Evolutionary conservation across 1,140 invertebrate species (phyloP).

Genomic region (Ceratosolen solmsi): DNA sequence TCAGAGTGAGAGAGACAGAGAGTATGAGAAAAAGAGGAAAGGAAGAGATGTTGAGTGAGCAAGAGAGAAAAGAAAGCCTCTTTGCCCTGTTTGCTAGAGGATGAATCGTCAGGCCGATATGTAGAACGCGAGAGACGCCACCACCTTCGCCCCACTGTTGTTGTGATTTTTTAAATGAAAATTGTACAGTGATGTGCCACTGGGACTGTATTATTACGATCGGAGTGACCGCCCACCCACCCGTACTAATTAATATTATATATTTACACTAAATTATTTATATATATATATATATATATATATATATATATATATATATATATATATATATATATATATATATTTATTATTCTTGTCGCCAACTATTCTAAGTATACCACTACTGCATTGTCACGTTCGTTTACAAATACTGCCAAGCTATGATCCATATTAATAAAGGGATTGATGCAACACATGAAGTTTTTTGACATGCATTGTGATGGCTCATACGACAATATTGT

Average conservation of each 20-base stretch:
- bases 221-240: constrained; percentile 73
- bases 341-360: constrained; percentile 35
- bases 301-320: not conserved
- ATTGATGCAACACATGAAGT: constrained; percentile 63
- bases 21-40: constrained; percentile 6
- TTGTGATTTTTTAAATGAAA: constrained; percentile 65
- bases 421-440: constrained; percentile 51
- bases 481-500: constrained; percentile 60
- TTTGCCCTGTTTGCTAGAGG: not conserved
- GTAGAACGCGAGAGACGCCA: constrained; percentile 55
- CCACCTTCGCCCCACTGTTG: constrained; percentile 71
- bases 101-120: not conserved
- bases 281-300: constrained; percentile 4
- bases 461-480: constrained; percentile 65
- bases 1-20: not conserved
- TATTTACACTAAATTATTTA: constrained; percentile 48
- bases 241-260: constrained; percentile 68
- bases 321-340: constrained; percentile 15
- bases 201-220: constrained; percentile 72
- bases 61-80: constrained; percentile 20
- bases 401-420: constrained; percentile 70
- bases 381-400: constrained; percentile 74
- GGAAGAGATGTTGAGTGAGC: not conserved
- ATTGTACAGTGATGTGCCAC: constrained; percentile 73
- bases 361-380: constrained; percentile 62